phyloP scores from a whole-genome alignment of 2,113 vertebrate species.

The Argyrosomus japonicus region DNA sequence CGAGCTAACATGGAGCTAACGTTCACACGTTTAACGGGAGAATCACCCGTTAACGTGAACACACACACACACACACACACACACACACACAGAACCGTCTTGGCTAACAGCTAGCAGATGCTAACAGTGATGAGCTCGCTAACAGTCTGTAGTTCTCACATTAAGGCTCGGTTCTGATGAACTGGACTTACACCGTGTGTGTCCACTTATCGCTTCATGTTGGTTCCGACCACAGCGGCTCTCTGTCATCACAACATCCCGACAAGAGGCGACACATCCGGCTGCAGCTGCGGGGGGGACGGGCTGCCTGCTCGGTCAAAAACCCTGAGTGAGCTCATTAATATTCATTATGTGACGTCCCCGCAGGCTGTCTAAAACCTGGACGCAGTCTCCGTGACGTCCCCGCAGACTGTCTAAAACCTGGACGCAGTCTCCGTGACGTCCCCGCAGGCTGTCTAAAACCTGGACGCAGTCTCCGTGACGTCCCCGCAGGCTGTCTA shows the following conservation, averaged over 20 bases:
- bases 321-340: not conserved
- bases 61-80: too few species aligned
- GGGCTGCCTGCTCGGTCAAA: slow-evolving; percentile 36
- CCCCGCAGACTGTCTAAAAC: too few species aligned
- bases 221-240: slow-evolving; percentile 59
- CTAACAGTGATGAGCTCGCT: too few species aligned
- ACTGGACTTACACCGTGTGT: slow-evolving; percentile 66
- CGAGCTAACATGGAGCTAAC: not conserved
- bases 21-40: not conserved
- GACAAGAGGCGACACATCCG: slow-evolving; percentile 21
- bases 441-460: too few species aligned
- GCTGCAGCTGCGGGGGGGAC: slow-evolving; percentile 16
- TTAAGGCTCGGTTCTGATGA: not conserved
- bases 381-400: too few species aligned
- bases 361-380: too few species aligned
- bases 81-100: not conserved
- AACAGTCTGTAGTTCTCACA: too few species aligned
- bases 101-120: not conserved
- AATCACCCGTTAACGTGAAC: too few species aligned
- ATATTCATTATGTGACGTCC: too few species aligned
- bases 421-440: too few species aligned
- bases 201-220: slow-evolving; percentile 79
- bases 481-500: too few species aligned
- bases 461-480: too few species aligned
- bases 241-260: slow-evolving; percentile 50